Evolutionary conservation across 2,113 vertebrate species (phyloP), one percentile per base, ranked within the genome.

Genomic region (Sus scrofa): DNA sequence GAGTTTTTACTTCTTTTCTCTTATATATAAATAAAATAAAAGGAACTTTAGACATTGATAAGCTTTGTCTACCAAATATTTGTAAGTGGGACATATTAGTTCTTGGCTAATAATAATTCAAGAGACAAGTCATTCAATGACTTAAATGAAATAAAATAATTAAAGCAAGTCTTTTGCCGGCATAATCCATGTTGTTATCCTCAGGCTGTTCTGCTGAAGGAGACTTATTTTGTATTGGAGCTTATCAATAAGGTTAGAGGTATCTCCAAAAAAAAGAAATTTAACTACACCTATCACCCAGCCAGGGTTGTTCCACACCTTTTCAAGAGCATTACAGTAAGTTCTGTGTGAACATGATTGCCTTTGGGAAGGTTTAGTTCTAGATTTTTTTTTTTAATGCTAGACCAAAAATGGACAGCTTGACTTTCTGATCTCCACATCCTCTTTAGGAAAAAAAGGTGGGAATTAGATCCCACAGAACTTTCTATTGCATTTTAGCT

Each of bases 1-100:
- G 2, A 44, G 3, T 34, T 86, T 67, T 88, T 79, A 70, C 10
- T 56, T 30, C 27, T 96, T 83, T 89, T 62, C 12, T 85, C 8
- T 75, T 58, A 73, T 16, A 73, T 16, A 18, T 37, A 19, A 37
- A 89, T 71, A 94, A 95, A 86, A 92, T n/a, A 84, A 63, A 90
- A 74, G 15, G 37, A 92, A 86, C 27, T 27, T 58, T 16, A 56
- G 32, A 81, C 3, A 82, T 1, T 15, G n/a, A 73, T 6, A 67
- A n/a, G 24, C 30, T 77, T 89, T 84, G 39, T 54, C 52, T 87
- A 77, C 37, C 44, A 56, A 10, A n/a, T 52, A 37, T 92, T 44
- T 60, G 32, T 44, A 82, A 52, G n/a, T 18, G 34, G 13, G 18
- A 39, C 44, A 60, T 2, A 30, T 62, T 15, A 58, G 32, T 19